Percentiles rank a stretch among this genome's conserved stretches.
Conservation (phyloP, 2,113 vertebrate genomes). For the Indicator indicator region DNA sequence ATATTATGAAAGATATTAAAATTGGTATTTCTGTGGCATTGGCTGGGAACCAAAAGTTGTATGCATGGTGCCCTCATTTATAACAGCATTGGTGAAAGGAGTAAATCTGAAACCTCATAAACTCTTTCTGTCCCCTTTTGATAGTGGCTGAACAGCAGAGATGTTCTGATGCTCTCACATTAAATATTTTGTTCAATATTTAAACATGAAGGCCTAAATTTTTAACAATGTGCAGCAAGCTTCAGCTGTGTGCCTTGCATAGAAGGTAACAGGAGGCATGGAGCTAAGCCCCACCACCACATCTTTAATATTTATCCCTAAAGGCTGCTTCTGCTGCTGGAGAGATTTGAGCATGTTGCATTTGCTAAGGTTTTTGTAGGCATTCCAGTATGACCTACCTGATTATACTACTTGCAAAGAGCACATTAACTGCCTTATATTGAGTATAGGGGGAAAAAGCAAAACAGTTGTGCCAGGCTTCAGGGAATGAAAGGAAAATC, state of each 20-base stretch:
- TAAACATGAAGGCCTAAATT: constrained; percentile 53
- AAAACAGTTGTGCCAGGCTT: background rate
- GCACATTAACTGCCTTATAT: background rate
- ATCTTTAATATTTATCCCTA: constrained; percentile 42
- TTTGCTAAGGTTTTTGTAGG: background rate
- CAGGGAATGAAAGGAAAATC: background rate
- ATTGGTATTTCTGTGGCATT: background rate
- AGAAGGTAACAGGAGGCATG: background rate
- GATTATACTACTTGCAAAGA: background rate
- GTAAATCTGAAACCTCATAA: background rate
- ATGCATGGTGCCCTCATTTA: background rate
- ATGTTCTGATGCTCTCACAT: background rate
- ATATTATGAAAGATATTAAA: constrained; percentile 29
- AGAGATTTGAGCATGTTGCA: background rate
- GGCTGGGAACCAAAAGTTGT: background rate
- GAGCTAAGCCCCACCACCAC: background rate
- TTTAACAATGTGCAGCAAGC: constrained; percentile 7
- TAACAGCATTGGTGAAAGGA: background rate
- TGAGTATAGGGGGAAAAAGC: background rate
- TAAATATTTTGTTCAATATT: constrained; percentile 57
- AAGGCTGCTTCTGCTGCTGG: background rate
- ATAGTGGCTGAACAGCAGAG: background rate
- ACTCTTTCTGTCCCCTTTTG: background rate
- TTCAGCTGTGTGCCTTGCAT: background rate
- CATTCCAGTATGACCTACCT: background rate